Conservation (phyloP, 2,797 vertebrate genomes). For the Tokudaia tokunoshimensis region DNA sequence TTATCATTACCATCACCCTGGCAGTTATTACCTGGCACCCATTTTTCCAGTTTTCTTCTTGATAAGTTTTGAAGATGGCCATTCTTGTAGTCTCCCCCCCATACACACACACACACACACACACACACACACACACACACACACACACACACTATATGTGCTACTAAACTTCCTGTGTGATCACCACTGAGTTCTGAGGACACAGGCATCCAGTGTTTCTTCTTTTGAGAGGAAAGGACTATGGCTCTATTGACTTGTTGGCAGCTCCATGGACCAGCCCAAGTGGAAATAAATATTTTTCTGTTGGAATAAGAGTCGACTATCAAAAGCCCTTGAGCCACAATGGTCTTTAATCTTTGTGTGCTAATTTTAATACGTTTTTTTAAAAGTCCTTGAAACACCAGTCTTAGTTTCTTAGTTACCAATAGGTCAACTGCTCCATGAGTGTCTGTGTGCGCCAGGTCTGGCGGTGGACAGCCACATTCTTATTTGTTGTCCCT, state of each 20-base stretch:
- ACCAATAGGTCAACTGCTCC: not conserved
- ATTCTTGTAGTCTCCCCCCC: not conserved
- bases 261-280: not conserved
- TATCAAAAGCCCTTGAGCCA: not conserved
- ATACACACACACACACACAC: too few species aligned
- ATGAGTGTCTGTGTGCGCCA: not conserved
- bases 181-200: not conserved
- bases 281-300: constrained; percentile 21
- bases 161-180: not conserved
- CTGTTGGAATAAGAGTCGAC: not conserved
- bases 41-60: not conserved
- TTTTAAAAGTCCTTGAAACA: not conserved
- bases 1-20: not conserved
- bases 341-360: not conserved
- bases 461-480: not conserved
- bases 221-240: constrained; percentile 6
- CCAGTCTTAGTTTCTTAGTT: constrained; percentile 1
- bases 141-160: not conserved
- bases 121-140: not conserved
- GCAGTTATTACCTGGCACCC: not conserved
- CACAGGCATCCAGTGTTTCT: not conserved
- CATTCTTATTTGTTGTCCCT: not conserved
- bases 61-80: not conserved
- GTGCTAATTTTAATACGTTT: not conserved
- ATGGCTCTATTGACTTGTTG: not conserved